Conservation (phyloP, 1,140 invertebrate species). For the Ceratitis capitata region DNA sequence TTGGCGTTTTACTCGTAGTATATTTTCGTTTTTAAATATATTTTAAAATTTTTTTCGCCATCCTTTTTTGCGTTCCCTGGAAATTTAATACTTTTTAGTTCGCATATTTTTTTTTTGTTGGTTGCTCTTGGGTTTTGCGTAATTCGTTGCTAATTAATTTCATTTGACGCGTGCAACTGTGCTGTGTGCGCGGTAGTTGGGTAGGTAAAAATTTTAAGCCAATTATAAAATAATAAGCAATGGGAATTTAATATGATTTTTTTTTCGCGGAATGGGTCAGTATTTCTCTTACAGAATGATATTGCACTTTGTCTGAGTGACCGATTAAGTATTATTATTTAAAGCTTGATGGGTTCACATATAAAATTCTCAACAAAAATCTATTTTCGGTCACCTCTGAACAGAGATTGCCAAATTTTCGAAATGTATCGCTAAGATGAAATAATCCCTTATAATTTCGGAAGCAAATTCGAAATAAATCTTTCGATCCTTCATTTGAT, state of each 20-base stretch:
- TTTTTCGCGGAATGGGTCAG: too few species aligned
- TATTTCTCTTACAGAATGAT: too few species aligned
- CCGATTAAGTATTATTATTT: too few species aligned
- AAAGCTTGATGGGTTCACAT: too few species aligned
- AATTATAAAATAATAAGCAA: not conserved
- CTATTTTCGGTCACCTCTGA: too few species aligned
- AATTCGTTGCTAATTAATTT: slow-evolving; percentile 34
- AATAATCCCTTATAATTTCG: too few species aligned
- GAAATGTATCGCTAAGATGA: too few species aligned
- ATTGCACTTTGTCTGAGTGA: too few species aligned
- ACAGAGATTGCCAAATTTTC: too few species aligned
- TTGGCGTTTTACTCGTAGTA: slow-evolving; percentile 1
- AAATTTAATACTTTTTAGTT: slow-evolving; percentile 11
- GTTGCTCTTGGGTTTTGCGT: not conserved
- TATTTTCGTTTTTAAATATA: not conserved
- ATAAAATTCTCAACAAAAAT: too few species aligned
- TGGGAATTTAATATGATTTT: not conserved
- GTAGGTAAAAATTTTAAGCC: not conserved
- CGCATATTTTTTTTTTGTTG: not conserved
- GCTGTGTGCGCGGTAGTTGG: not conserved
- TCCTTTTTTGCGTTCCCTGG: not conserved
- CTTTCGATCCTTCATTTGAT: too few species aligned
- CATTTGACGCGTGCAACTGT: not conserved
- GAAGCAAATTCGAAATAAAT: too few species aligned
- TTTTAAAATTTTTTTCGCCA: not conserved